phyloP scores from a whole-genome alignment of 1,140 invertebrate species.

The Bombus fervidus region DNA sequence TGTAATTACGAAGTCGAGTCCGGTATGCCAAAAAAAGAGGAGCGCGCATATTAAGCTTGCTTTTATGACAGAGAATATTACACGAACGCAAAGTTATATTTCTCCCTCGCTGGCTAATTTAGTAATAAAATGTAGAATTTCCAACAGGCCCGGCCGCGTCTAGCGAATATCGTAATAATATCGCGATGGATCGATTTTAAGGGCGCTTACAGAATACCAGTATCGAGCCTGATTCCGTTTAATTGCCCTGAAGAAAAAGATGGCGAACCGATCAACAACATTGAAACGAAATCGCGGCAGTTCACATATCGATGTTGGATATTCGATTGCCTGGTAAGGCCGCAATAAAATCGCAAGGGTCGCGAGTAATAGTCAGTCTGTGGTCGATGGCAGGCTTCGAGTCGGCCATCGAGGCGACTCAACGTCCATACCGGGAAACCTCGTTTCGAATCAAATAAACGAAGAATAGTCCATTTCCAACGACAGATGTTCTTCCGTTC shows the following conservation, averaged over 20 bases:
- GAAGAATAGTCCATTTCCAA: slow-evolving; percentile 20
- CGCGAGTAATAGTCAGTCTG: slow-evolving; percentile 23
- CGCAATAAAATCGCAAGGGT: slow-evolving; percentile 32
- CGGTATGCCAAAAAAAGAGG: not conserved
- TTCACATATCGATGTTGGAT: not conserved
- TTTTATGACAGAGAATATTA: slow-evolving; percentile 12
- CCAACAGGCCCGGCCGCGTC: too few species aligned
- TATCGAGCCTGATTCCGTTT: not conserved
- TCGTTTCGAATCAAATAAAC: slow-evolving; percentile 52
- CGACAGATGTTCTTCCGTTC: not conserved
- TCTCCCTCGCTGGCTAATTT: not conserved
- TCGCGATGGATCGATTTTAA: not conserved
- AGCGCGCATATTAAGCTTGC: not conserved
- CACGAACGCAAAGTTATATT: not conserved
- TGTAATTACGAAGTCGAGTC: slow-evolving; percentile 22
- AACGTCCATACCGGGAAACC: not conserved
- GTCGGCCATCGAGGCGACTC: not conserved
- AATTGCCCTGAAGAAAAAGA: not conserved
- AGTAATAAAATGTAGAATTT: not conserved
- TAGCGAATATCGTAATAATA: not conserved
- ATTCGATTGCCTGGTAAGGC: slow-evolving; percentile 23
- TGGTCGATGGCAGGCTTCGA: slow-evolving; percentile 23
- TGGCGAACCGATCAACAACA: not conserved
- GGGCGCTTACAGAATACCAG: too few species aligned
- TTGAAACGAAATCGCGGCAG: not conserved